Evolutionary conservation across 1,140 invertebrate genomes (phyloP).

Genomic region (Neodiprion lecontei): DNA sequence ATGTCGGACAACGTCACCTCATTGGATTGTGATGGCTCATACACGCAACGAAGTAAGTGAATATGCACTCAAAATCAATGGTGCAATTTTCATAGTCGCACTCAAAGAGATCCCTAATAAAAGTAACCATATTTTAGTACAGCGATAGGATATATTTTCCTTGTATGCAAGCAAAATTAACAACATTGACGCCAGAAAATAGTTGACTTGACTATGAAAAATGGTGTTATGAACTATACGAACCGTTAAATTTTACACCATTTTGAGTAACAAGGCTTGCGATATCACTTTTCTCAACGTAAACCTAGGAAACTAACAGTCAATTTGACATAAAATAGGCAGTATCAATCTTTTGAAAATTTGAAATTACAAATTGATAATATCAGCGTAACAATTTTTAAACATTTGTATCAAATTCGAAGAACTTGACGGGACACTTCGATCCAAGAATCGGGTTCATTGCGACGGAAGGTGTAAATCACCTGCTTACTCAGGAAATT

Average conservation of each 20-base stretch:
- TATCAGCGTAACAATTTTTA: no score
- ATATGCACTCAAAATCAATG: slow-evolving; percentile 30
- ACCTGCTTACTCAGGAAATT: slow-evolving; percentile 50
- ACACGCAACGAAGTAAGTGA: slow-evolving; percentile 48
- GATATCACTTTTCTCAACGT: slow-evolving; percentile 49
- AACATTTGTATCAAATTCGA: no score
- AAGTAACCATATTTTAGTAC: slow-evolving; percentile 19
- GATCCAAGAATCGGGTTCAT: slow-evolving; percentile 68
- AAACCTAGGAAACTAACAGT: background rate
- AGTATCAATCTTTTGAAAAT: no score
- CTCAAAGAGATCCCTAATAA: slow-evolving; percentile 32
- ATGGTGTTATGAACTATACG: background rate
- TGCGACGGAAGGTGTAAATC: slow-evolving; percentile 55
- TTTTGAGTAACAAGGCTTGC: slow-evolving; percentile 47
- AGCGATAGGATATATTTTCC: slow-evolving; percentile 23
- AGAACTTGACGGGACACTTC: slow-evolving; percentile 54
- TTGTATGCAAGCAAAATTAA: background rate
- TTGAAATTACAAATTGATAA: no score
- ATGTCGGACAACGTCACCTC: slow-evolving; percentile 73
- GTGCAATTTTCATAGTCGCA: no score
- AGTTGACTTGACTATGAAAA: no score
- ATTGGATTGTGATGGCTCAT: slow-evolving; percentile 65
- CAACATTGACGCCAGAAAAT: no score
- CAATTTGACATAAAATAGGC: no score
- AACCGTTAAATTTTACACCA: no score